Evolutionary conservation across 2,113 vertebrate genomes (phyloP), one percentile per base, ranked within the genome.

Genomic region (Paraplagusia blochii): DNA sequence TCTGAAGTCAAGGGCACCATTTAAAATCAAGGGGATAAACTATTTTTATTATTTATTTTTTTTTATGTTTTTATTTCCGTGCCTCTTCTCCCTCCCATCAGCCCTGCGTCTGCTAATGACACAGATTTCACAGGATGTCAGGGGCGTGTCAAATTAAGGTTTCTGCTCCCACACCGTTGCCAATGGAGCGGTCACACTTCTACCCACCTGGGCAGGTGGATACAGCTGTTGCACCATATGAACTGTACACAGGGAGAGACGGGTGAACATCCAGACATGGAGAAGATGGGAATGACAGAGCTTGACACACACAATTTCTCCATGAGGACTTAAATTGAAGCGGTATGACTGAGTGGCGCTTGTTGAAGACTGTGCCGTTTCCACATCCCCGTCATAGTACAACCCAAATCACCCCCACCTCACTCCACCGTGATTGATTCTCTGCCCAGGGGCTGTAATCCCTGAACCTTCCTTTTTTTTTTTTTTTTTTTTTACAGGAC

Each of bases 1-100:
- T 81, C 68, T 79, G 76, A 85, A 81, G 84, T 88, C 84, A 88
- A 87, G 87, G 87, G 67, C 86, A 83, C 17, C 62, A 85, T 89
- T 89, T 87, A 76, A 88, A 88, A 78, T 84, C 59, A 79, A 82
- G 76, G 68, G 76, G 54, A 66, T 81, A 72, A 49, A 69, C 74
- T 82, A 76, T 85, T 77, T 76, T 46, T 46, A n/a, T 61, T 48
- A 62, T 42, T 55, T 61, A 43, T 72, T 54, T 35, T 77, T 70
- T 59, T 76, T 75, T 77, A 69, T 74, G 38, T 35, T 59, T 73
- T 72, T 71, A 64, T 66, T 69, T 66, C 69, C 64, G 65, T 73
- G 51, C 74, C 62, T 55, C 66, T 68, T 63, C 65, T 70, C 66
- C 59, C 68, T 69, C 53, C 60, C 65, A 63, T 75, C 63, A 51